These are phyloP conservation scores for Ommatoiulus sabulosus DNA, from an alignment of 2,888 invertebrate species.

Conservation along the genomic window DNA sequence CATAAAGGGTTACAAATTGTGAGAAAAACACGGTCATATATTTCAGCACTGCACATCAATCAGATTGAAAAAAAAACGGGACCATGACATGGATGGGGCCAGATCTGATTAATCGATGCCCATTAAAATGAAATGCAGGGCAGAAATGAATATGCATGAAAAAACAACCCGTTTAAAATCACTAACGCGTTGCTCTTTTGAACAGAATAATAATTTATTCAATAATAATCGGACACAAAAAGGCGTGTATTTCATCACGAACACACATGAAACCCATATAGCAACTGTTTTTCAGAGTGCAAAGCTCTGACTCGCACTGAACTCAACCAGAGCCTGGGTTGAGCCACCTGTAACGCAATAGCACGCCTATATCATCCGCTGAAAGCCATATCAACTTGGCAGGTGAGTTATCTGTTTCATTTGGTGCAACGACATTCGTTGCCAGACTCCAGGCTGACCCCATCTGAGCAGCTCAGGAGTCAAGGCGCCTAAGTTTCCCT, in stretches of 20 bases:
- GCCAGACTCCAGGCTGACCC: not conserved
- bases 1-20: too few species aligned
- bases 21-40: too few species aligned
- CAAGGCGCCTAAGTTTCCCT: not conserved
- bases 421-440: not conserved
- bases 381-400: not conserved
- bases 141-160: not conserved
- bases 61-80: too few species aligned
- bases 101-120: too few species aligned
- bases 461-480: not conserved
- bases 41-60: too few species aligned
- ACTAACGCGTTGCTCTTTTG: not conserved
- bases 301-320: not conserved
- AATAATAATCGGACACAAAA: not conserved
- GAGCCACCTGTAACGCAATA: slow-evolving; percentile 40
- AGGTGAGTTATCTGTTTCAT: slow-evolving; percentile 15
- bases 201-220: not conserved
- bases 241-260: not conserved
- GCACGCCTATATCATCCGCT: not conserved
- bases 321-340: not conserved
- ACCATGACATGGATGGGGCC: too few species aligned
- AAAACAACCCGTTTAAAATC: not conserved
- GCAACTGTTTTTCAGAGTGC: not conserved
- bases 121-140: not conserved
- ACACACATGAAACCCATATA: not conserved